phyloP scores from a whole-genome alignment of 2,888 invertebrate genomes.

The Venusia cambrica region DNA sequence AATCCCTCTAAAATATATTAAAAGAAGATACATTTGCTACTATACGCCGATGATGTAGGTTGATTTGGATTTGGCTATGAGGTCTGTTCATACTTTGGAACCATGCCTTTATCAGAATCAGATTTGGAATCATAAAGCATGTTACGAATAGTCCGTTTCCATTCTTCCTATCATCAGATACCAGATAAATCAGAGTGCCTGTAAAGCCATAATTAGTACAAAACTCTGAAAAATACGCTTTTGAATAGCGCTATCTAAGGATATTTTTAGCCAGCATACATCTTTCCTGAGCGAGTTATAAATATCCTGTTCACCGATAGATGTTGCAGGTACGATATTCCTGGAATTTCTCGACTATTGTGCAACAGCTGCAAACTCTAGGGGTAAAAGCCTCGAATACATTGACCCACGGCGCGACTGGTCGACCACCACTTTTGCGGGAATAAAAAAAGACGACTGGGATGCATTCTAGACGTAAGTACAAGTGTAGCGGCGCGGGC shows the following conservation, averaged over 20 bases:
- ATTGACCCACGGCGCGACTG: slow-evolving; percentile 63
- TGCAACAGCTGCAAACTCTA: slow-evolving; percentile 71
- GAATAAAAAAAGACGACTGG: slow-evolving; percentile 65
- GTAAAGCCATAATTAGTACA: too few species aligned
- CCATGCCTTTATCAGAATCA: too few species aligned
- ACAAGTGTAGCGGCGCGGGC: slow-evolving; percentile 41
- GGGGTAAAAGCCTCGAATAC: slow-evolving; percentile 71
- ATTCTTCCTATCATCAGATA: too few species aligned
- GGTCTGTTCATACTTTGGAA: too few species aligned
- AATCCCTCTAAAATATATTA: too few species aligned
- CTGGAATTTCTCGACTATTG: slow-evolving; percentile 70
- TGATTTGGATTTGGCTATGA: too few species aligned
- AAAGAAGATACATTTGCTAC: too few species aligned
- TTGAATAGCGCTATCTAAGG: slow-evolving; percentile 1
- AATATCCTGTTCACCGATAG: slow-evolving; percentile 47
- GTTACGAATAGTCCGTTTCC: too few species aligned
- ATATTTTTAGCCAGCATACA: slow-evolving; percentile 21
- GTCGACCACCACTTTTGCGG: slow-evolving; percentile 67
- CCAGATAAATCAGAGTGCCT: too few species aligned
- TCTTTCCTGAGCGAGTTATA: slow-evolving; percentile 30
- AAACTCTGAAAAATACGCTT: too few species aligned
- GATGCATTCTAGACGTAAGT: slow-evolving; percentile 67
- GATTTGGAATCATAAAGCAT: too few species aligned
- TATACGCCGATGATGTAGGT: too few species aligned
- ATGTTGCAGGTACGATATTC: slow-evolving; percentile 54